Base-by-base conservation (phyloP, 1,140 invertebrate species). In the Orius laevigatus region DNA sequence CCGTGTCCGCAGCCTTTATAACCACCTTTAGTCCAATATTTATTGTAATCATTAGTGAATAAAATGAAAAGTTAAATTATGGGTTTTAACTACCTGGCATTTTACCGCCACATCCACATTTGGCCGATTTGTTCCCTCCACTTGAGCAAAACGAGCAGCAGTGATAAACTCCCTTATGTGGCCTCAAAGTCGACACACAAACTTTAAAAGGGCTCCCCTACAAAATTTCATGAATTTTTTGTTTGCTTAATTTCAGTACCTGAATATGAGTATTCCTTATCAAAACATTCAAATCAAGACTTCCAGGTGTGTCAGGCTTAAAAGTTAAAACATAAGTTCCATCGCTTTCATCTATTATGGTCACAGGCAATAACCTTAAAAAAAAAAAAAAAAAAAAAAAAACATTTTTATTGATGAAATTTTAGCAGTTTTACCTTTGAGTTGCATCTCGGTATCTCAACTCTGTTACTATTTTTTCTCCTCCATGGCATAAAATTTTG, bases 91-190 rank as follows among this genome's bases (percentile, higher is more conserved):
- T 59, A 71, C 69, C 69, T 61, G 72, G 74, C 79, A 85, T 84
- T 31, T 64, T 69, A 18, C 76, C 76, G 8, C 71, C 74, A 56
- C 81, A 84, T 4, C 71, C 79, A 63, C 82, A 85, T 38, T 60
- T 66, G 0, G 73, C 72, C 55, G 72, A 72, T 52, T 79, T 75
- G 51, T 66, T 75, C 10, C 81, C 81, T 10, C 76, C 76, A 51
- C 78, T 80, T 1, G 82, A 84, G 58, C 82, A 85, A 59, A 84
- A 84, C n/a, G 78, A 71, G 56, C 81, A 84, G 57, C 81, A 85
- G 62, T 84, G 82, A 66, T 73, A 85, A 54, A 76, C 71, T 1
- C 81, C 82, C 36, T 63, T 65, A 55, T 85, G 82, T 20, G 53
- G 47, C 33, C 50, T 46, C 36, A 56, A 46, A 36, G 46, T 56